phyloP scores from a whole-genome alignment of 2,888 invertebrate genomes.

The Nephrotoma guestfalica region DNA sequence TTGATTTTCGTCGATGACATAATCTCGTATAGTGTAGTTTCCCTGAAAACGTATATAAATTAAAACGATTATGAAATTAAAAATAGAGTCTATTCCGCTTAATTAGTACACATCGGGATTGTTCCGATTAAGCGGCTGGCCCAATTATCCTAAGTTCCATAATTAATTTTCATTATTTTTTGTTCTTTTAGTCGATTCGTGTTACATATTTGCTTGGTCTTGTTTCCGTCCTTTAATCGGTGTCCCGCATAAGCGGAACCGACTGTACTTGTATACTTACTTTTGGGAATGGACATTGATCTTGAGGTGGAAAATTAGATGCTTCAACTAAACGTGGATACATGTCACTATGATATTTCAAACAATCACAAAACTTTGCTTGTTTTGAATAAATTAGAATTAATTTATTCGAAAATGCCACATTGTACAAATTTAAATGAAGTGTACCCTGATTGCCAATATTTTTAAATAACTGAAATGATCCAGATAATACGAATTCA shows the following conservation, averaged over 20 bases:
- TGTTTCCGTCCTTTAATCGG: too few species aligned
- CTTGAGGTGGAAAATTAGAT: slow-evolving; percentile 2
- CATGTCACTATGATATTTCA: not conserved
- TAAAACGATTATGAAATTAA: too few species aligned
- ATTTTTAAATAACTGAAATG: not conserved
- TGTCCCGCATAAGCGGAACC: too few species aligned
- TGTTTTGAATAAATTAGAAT: not conserved
- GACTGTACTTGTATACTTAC: not conserved
- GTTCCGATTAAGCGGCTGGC: not conserved
- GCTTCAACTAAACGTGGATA: not conserved
- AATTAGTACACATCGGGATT: too few species aligned
- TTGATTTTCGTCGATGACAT: not conserved
- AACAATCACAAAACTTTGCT: not conserved
- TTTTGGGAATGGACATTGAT: slow-evolving; percentile 4
- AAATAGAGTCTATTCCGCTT: too few species aligned
- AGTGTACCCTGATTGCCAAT: not conserved
- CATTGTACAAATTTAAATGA: not conserved
- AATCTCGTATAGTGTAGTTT: not conserved
- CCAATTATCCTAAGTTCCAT: not conserved
- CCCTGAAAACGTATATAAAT: not conserved
- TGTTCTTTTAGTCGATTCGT: too few species aligned
- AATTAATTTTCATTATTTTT: too few species aligned
- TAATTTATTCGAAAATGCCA: not conserved
- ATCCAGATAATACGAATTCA: not conserved
- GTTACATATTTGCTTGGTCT: too few species aligned